Evolutionary conservation across 2,797 vertebrate genomes (phyloP), one percentile per base, ranked within the genome.

Genomic region (Centroberyx gerrardi): DNA sequence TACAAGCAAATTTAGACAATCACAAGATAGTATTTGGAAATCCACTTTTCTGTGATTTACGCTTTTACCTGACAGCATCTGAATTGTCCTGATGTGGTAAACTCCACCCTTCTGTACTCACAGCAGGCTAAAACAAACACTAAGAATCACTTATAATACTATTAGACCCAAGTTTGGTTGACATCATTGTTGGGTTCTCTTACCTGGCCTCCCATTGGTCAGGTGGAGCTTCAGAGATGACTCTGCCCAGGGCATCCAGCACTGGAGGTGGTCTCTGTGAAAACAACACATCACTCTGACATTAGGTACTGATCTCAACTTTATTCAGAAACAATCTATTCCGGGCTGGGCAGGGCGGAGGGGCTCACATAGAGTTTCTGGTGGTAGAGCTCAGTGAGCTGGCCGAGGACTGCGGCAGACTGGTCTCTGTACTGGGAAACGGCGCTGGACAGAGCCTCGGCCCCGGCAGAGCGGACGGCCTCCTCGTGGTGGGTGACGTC

Each of bases 131-230:
- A 44, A 13, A 40, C 38, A 13, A 44, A 14, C 13, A 44, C 13
- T 44, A 5, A 44, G 38, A 40, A 3, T 40, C 10, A 40, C 12
- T 40, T 40, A 40, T 40, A 12, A 8, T 1, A 9, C 38, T 42
- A 13, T 14, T 42, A 42, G 40, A 42, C n/a, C 48, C 15, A 17
- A 17, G 17, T 2, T 28, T 53, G 9, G 10, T 1, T 54, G 52
- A 27, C 1, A 28, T 10, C 15, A 3, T 13, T 29, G 29, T 13
- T 54, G 27, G 12, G 1, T 8, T 33, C 54, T 14, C 56, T 62
- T 95, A 99, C 98, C 98, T 98, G 90, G 98, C 98, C 94, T 99
- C 98, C 97, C 98, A 99, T 58, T 99, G 97, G 92, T 99, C 98
- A 63, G 98, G 98, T 0, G 98, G 98, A 59, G 98, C 94, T 90